Evolutionary conservation across 2,797 vertebrate genomes (phyloP), one percentile per base, ranked within the genome.

Genomic region (Pangasius djambal): DNA sequence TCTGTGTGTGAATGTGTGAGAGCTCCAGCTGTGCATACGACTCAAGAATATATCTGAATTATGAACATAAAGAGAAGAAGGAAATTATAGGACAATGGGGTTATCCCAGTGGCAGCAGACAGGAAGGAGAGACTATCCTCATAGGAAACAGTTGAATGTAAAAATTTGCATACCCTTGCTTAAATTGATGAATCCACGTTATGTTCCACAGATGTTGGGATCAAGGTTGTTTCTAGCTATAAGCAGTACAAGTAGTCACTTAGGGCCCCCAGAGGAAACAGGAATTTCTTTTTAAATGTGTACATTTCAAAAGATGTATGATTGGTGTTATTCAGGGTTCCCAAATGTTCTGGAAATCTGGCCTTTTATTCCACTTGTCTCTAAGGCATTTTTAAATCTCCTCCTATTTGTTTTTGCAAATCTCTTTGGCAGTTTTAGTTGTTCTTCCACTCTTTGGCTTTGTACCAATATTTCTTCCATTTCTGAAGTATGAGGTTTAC

Each of bases 1-100:
- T 22, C 50, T 40, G 50, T n/a, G 52, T 40, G 85, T 40, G 50
- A 16, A 52, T 37, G 50, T 25, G 16, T 37, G 50, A 18, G 12
- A 87, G 86, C 70, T 82, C 50, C 55, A 75, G 34, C 88, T 70
- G 70, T 88, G 86, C 92, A 88, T 85, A 85, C 59, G 75, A 91
- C 40, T 18, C 74, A 40, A 88, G 92, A 93, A 94, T 94, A 92
- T 89, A 89, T 91, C 28, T 89, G 91, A 92, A 93, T 92, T 92
- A 94, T 87, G 48, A 88, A 86, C 8, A 84, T 91, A 93, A 94
- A 92, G 85, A 89, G 90, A 93, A 81, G 63, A 74, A 90, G 55
- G 69, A 65, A 90, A 82, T 78, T 75, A 22, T 0, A 34, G n/a
- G 2, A 79, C 75, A 55, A 9, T 8, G 28, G 40, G 50, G 16